Base-by-base conservation (phyloP, 1,140 invertebrate species). In the Sarcophaga peregrina region DNA sequence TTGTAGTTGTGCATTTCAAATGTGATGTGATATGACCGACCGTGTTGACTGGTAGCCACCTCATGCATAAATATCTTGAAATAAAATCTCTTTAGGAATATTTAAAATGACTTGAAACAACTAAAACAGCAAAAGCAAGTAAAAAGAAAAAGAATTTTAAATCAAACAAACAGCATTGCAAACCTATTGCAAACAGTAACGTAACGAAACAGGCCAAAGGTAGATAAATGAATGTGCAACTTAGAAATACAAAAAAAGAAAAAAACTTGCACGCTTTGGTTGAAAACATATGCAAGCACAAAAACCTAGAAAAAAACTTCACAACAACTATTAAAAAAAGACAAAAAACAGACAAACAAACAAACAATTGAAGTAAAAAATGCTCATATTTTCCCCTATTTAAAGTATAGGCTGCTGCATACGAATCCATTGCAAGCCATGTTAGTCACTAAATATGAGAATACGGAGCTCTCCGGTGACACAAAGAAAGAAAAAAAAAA, bases 61-160 rank as follows among this genome's bases (percentile, higher is more conserved):
- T 81, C 80, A 81, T 81, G 80, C 80, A 81, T 81, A 81, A 81
- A 81, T 81, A 81, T 81, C 80, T 81, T 81, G 25, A 81, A 81
- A 81, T 62, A 81, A n/a, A 81, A 81, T 81, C 80, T 81, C 62
- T 74, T 78, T 50, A 78, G 80, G 58, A 81, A 81, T 81, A 81
- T 81, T 82, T 82, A 58, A 82, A 82, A 76, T 54, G 73, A 52
- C 82, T 75, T 82, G 81, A 25, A 82, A 82, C 47, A 72, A 75
- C 37, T n/a, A 62, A 47, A 46, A n/a, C 45, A 25, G 45, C 48
- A 82, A 82, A 72, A 82, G 73, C 58, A 52, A 82, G 20, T 37
- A 37, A 37, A 37, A 37, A 37, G 4, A 4, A 37, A 37, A 37
- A 37, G 25, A 37, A 37, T 37, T 37, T 37, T 37, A 37, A 37